These are phyloP conservation scores for Eupithecia subfuscata DNA, from an alignment of 2,888 invertebrate genomes.

Conservation along the genomic window DNA sequence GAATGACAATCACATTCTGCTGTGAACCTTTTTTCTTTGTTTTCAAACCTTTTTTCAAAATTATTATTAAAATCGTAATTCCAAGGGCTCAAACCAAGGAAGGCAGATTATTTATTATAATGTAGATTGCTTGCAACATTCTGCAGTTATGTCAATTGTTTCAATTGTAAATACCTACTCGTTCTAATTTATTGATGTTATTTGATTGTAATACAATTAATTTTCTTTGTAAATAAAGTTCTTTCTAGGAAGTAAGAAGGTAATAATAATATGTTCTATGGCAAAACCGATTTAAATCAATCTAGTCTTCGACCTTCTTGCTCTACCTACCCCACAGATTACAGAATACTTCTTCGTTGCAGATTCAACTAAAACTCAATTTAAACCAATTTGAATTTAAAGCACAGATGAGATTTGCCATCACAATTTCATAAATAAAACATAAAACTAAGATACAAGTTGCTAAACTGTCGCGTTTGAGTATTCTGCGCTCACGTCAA, in stretches of 20 bases:
- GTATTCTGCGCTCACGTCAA: slow-evolving; percentile 70
- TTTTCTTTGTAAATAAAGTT: too few species aligned
- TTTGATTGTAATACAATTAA: too few species aligned
- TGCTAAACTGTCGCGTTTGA: slow-evolving; percentile 74
- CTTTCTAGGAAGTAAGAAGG: too few species aligned
- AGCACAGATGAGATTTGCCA: slow-evolving; percentile 61
- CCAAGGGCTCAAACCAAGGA: too few species aligned
- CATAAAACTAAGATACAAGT: slow-evolving; percentile 73
- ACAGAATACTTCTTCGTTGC: background rate
- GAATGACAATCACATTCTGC: slow-evolving; percentile 11
- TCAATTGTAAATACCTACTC: too few species aligned
- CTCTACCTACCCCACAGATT: background rate
- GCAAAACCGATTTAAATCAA: background rate
- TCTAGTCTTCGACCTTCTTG: background rate
- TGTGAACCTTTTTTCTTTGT: background rate
- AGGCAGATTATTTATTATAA: too few species aligned
- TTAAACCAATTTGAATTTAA: slow-evolving; percentile 1
- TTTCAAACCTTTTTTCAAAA: background rate
- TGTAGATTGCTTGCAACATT: too few species aligned
- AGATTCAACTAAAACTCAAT: slow-evolving; percentile 1
- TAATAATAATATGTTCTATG: background rate
- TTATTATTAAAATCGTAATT: too few species aligned
- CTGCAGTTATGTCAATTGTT: too few species aligned
- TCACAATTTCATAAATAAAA: slow-evolving; percentile 72
- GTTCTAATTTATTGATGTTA: too few species aligned